A percentile compares a stretch with the other conserved stretches of the same genome.
phyloP scores from a whole-genome alignment of 2,113 vertebrate species.

The rabbit (Oryctolagus cuniculus) region mOryCun1.1 NC_091443.1:59252001-59252500 shows the following conservation, averaged over 20 bases:
- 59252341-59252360: background rate
- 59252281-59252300: background rate
- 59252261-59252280: background rate
- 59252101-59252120: conserved; percentile 83
- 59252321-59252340: background rate
- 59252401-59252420: background rate
- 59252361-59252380: background rate
- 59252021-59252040: conserved; percentile 84
- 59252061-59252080: conserved; percentile 84
- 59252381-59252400: background rate
- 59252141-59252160: conserved; percentile 81
- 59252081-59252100: conserved; percentile 86
- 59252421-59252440: background rate
- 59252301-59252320: background rate
- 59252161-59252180: conserved; percentile 82
- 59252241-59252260: background rate
- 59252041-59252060: conserved; percentile 83
- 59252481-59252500: background rate
- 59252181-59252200: conserved; percentile 81
- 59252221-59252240: conserved; percentile 65
- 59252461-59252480: background rate
- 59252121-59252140: conserved; percentile 83
- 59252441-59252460: background rate
- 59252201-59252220: conserved; percentile 70
- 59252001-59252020: conserved; percentile 84